phyloP scores from a whole-genome alignment of 2,113 vertebrate genomes.

The Hemiprocne comata region DNA sequence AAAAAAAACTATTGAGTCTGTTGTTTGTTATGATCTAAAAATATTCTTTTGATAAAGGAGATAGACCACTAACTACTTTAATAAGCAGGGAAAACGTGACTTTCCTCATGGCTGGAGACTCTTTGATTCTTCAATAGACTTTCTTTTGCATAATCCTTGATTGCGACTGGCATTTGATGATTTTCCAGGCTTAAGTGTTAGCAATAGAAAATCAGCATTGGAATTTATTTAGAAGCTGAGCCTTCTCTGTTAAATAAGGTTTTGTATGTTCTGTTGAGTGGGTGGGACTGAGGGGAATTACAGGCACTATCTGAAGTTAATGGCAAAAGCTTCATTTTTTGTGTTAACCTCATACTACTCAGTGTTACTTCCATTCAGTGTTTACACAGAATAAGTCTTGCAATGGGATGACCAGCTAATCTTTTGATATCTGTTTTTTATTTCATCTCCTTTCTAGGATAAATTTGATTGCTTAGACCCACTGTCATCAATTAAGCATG shows the following conservation, averaged over 20 bases:
- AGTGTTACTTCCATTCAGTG: conserved; percentile 34
- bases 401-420: neutral
- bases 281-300: neutral
- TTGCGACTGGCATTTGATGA: neutral
- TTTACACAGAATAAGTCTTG: conserved; percentile 2
- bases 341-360: neutral
- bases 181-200: neutral
- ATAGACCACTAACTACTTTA: conserved; percentile 21
- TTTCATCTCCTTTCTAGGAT: neutral
- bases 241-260: neutral
- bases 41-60: conserved; percentile 11
- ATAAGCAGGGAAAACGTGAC: neutral
- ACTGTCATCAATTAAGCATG: neutral
- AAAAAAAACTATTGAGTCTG: neutral
- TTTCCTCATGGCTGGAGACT: neutral
- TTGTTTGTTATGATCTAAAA: neutral
- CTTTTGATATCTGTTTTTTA: neutral
- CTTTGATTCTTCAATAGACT: neutral
- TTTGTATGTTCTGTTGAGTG: neutral
- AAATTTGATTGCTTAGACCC: neutral
- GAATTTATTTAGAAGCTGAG: neutral
- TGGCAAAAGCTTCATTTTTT: neutral
- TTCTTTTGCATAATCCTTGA: neutral
- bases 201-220: neutral
- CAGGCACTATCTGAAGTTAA: neutral